Evolutionary conservation across 2,888 invertebrate genomes (phyloP), one percentile per base, ranked within the genome.

Genomic region (Melitaea athalia): DNA sequence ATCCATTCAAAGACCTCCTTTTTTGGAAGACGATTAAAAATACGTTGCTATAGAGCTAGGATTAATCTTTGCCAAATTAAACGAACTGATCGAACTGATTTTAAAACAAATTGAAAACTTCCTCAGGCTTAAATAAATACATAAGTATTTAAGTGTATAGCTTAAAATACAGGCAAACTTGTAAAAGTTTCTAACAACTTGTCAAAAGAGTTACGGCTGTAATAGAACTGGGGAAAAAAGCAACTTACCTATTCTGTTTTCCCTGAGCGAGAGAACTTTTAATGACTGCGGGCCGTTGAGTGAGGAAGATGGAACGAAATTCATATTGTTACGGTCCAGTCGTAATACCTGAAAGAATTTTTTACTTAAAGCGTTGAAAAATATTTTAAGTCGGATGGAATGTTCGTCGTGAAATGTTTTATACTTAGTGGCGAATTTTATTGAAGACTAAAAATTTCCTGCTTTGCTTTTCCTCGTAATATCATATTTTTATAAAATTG

Each of bases 281-380:
- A 98, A 90, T 38, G 95, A 94, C 78, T 93, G 94, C 10, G 98
- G 97, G 47, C 97, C 97, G 81, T 97, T 97, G 31, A 98, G 88
- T 0, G 97, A 97, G 49, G 95, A 93, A 42, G 96, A 95, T 14
- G 98, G 98, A 42, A 97, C 94, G 12, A 92, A 87, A 53, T 94
- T 94, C 76, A 98, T 93, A 81, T 96, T 96, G 85, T 98, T 98
- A 67, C 95, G 94, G 82, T 97, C 96, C 80, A 98, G 91, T 78
- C 95, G 95, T 64, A 98, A 92, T 81, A 97, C 96, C 95, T 97
- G 92, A 65, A 82, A 76, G 63, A 52, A 72, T 64, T 59, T 68
- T 38, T 60, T 47, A 75, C 70, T 70, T 71, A 53, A 63, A 67
- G 45, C 52, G 17, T 33, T 52, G 57, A n/a, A 45, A 69, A 68